phyloP scores from a whole-genome alignment of 1,140 invertebrate species.

The Panagrolaimus sp. region DNA sequence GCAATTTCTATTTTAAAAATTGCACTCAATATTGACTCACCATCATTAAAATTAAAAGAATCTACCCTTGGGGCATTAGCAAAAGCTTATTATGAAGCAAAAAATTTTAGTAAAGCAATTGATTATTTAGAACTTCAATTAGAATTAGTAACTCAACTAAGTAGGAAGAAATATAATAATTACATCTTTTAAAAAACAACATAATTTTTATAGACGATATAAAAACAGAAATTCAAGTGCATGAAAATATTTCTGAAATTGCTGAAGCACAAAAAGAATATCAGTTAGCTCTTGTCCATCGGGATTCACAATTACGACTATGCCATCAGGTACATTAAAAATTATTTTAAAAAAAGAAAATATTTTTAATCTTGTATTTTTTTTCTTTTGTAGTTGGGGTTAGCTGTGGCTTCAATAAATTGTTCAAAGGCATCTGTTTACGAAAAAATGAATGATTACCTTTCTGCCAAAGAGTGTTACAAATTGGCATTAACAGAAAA shows the following conservation, averaged over 20 bases:
- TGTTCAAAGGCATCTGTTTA: constrained; percentile 8
- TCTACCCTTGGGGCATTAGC: constrained; percentile 16
- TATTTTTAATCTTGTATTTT: too few species aligned
- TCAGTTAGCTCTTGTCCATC: constrained; percentile 17
- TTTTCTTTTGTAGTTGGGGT: background rate
- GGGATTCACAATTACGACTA: constrained; percentile 2
- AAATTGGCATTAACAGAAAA: background rate
- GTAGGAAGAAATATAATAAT: background rate
- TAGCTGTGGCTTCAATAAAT: background rate
- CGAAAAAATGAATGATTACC: background rate
- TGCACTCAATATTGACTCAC: constrained; percentile 15
- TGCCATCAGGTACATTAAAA: background rate
- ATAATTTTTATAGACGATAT: constrained; percentile 11
- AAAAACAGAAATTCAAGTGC: constrained; percentile 1
- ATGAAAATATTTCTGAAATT: constrained; percentile 16
- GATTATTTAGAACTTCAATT: constrained; percentile 15
- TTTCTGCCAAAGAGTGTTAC: background rate
- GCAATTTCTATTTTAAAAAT: constrained; percentile 14
- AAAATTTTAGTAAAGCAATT: constrained; percentile 5
- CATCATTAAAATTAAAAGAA: constrained; percentile 15
- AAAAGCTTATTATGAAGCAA: constrained; percentile 12
- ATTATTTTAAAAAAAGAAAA: too few species aligned
- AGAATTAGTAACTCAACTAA: constrained; percentile 4
- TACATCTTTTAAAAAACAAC: too few species aligned
- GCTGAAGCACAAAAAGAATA: background rate